phyloP scores from a whole-genome alignment of 2,797 vertebrate genomes.

The Todus mexicanus region DNA sequence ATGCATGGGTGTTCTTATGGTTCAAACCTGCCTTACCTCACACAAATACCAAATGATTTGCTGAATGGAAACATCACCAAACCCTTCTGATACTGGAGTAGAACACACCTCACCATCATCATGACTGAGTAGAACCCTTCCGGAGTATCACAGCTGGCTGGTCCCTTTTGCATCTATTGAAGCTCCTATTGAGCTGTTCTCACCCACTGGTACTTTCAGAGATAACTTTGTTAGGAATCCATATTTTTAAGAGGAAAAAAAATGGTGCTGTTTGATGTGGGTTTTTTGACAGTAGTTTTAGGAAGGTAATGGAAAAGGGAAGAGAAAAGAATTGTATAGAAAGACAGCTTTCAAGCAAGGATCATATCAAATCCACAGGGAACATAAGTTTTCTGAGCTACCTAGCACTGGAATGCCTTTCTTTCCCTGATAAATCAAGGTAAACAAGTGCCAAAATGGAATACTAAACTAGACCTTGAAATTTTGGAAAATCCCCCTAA shows the following conservation, averaged over 20 bases:
- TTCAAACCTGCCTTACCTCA: neutral
- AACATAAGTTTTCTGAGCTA: neutral
- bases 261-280: neutral
- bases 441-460: neutral
- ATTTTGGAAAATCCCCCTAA: neutral
- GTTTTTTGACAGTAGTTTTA: neutral
- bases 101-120: neutral
- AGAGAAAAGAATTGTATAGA: neutral
- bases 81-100: neutral
- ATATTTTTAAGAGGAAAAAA: neutral
- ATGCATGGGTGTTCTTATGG: neutral
- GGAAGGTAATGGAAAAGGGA: neutral
- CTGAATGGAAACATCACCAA: neutral
- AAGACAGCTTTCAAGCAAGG: neutral
- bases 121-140: neutral
- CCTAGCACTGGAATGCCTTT: neutral
- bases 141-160: neutral
- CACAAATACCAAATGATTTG: neutral
- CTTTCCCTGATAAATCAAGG: neutral
- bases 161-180: neutral
- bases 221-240: neutral
- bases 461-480: neutral
- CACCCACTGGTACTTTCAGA: neutral
- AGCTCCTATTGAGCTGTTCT: neutral
- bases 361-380: neutral